Percentiles rank a stretch among this genome's conserved stretches.
phyloP scores from a whole-genome alignment of 2,888 invertebrate genomes.

The Cantharis lateralis region DNA sequence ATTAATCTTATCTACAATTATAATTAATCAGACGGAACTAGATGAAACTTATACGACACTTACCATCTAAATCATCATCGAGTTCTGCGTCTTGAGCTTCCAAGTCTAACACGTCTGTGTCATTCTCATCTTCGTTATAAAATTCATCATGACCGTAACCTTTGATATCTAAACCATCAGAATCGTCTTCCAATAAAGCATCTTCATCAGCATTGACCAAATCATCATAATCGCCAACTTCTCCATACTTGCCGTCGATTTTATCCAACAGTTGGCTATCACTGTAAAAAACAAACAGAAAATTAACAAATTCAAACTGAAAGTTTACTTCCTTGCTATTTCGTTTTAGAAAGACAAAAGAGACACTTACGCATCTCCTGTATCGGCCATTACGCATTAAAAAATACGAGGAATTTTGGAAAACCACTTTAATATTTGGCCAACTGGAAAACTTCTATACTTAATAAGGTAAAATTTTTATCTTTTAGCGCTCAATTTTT shows the following conservation, averaged over 20 bases:
- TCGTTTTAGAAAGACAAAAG: neutral
- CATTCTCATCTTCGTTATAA: conserved; percentile 25
- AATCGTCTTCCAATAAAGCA: conserved; percentile 55
- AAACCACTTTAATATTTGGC: neutral
- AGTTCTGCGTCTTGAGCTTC: conserved; percentile 27
- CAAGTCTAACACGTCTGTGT: conserved; percentile 24
- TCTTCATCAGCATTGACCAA: conserved; percentile 57
- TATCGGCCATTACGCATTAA: neutral
- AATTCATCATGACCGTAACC: conserved; percentile 38
- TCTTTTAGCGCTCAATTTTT: neutral
- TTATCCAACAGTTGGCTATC: conserved; percentile 54
- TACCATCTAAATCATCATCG: conserved; percentile 19
- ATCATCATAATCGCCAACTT: conserved; percentile 56
- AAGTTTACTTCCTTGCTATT: neutral
- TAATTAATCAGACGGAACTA: neutral
- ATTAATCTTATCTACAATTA: conserved; percentile 3
- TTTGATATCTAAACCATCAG: conserved; percentile 30
- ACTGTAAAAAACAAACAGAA: conserved; percentile 1
- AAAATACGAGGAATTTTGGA: neutral
- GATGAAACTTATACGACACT: neutral
- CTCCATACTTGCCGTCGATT: conserved; percentile 43
- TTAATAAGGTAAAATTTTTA: neutral
- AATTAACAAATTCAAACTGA: neutral
- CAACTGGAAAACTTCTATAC: neutral
- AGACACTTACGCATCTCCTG: neutral